Base-by-base conservation (phyloP, 2,888 invertebrate species). In the Meta bourneti region DNA sequence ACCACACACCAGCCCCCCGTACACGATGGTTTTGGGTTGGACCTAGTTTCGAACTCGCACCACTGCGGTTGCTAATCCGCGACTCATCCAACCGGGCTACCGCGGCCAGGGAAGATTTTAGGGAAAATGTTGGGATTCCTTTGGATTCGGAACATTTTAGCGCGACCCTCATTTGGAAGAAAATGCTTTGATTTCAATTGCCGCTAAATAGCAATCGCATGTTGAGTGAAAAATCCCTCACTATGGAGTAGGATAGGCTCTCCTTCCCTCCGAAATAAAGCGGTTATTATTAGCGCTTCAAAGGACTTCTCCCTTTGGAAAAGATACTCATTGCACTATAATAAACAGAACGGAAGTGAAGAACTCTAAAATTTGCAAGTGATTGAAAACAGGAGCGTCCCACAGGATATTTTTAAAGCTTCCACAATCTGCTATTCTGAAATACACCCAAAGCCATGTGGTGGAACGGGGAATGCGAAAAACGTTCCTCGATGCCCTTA, bases 381-480 rank as follows among this genome's bases (percentile, higher is more conserved):
- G 61, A 84, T 16, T 16, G 34, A 75, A 84, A 61, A 34, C 83
- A 83, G 84, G 54, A 74, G 16, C 52, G 9, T n/a, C 6, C 49
- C n/a, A 72, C n/a, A 20, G 72, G 13, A 34, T 75, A 75, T 84
- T 84, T 75, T 74, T 61, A 61, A 75, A 34, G 72, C 54, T 6
- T 20, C 82, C 20, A 34, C 61, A 79, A 79, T 16, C 77, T 77
- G n/a, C n/a, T 61, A 69, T 51, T 86, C 20, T 69, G 51, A 86
- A 86, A 61, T 78, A 78, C 86, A 71, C 49, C 70, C 51, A 51
- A 6, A 20, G 87, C 87, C 87, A 87, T 87, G 72, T 87, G 87
- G 79, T 11, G 69, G 51, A 72, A 61, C 13, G 61, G 8, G 11
- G 5, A 61, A 61, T 34, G 34, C 34, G 11, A 61, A 61, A 61